phyloP scores from a whole-genome alignment of 64 coral and sea anemone genomes.

The Pocillopora damicornis region DNA sequence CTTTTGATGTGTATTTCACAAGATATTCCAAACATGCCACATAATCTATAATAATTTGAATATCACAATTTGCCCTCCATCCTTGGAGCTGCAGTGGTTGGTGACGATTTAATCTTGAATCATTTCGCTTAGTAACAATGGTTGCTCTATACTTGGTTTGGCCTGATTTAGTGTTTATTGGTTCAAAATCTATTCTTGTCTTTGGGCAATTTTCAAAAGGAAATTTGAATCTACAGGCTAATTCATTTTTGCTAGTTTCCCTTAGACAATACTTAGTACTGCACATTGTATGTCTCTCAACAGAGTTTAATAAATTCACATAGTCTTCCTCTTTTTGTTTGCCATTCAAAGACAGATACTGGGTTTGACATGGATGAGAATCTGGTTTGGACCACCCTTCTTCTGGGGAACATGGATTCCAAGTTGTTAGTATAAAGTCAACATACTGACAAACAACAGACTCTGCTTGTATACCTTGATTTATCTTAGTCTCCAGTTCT shows the following conservation, averaged over 20 bases:
- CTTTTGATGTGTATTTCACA: too few relatives aligned
- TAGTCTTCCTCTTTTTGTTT: constrained; percentile 24
- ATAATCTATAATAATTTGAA: constrained; percentile 39
- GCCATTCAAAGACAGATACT: not conserved
- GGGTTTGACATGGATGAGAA: constrained; percentile 34
- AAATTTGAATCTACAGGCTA: constrained; percentile 4
- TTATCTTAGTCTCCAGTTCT: not conserved
- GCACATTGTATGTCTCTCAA: constrained; percentile 23
- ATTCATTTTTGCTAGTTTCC: not conserved
- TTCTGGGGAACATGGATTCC: constrained; percentile 38
- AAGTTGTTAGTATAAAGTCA: constrained; percentile 2
- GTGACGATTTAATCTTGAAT: constrained; percentile 41
- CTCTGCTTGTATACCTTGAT: constrained; percentile 14
- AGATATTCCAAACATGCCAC: too few relatives aligned
- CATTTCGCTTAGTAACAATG: constrained; percentile 49
- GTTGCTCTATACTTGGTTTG: not conserved
- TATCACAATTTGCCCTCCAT: constrained; percentile 51
- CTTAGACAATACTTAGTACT: constrained; percentile 24
- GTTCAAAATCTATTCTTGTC: constrained; percentile 29
- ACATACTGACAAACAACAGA: constrained; percentile 30
- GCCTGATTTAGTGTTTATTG: not conserved
- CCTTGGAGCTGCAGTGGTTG: constrained; percentile 40
- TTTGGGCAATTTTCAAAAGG: not conserved
- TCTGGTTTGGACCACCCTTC: constrained; percentile 31
- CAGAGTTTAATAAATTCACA: constrained; percentile 23